phyloP scores from a whole-genome alignment of 2,113 vertebrate species.

The Seriola dumerili region DNA sequence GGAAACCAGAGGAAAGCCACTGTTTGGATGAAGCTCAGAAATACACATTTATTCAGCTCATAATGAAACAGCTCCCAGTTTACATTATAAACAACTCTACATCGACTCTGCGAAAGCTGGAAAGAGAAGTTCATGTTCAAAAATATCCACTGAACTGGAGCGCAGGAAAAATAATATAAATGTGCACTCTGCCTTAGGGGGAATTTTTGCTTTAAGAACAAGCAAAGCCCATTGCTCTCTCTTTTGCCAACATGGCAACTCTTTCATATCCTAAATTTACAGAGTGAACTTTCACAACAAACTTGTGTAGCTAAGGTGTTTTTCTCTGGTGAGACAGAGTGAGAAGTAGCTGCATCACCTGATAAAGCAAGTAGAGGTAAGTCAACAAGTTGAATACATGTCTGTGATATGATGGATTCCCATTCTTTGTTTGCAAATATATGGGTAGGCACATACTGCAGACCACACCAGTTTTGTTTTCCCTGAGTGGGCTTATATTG shows the following conservation, averaged over 20 bases:
- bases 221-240: slow-evolving; percentile 36
- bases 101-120: slow-evolving; percentile 20
- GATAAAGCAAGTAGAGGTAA: slow-evolving; percentile 35
- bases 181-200: slow-evolving; percentile 35
- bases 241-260: slow-evolving; percentile 58
- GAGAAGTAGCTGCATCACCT: slow-evolving; percentile 52
- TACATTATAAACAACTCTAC: slow-evolving; percentile 17
- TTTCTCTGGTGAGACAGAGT: slow-evolving; percentile 38
- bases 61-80: slow-evolving; percentile 16
- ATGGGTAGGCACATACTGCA: slow-evolving; percentile 53
- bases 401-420: slow-evolving; percentile 56
- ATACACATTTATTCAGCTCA: background rate
- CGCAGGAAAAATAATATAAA: slow-evolving; percentile 37
- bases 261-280: slow-evolving; percentile 47
- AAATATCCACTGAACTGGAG: slow-evolving; percentile 58
- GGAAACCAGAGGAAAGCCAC: slow-evolving; percentile 11
- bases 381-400: slow-evolving; percentile 50
- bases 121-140: slow-evolving; percentile 32
- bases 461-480: slow-evolving; percentile 64
- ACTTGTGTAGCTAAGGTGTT: slow-evolving; percentile 70
- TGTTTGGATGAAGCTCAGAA: slow-evolving; percentile 15
- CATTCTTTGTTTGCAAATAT: slow-evolving; percentile 63
- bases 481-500: slow-evolving; percentile 53
- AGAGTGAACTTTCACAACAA: slow-evolving; percentile 67
- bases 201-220: slow-evolving; percentile 40